Evolutionary conservation across 2,113 vertebrate species (phyloP).

Genomic region (Procavia capensis): DNA sequence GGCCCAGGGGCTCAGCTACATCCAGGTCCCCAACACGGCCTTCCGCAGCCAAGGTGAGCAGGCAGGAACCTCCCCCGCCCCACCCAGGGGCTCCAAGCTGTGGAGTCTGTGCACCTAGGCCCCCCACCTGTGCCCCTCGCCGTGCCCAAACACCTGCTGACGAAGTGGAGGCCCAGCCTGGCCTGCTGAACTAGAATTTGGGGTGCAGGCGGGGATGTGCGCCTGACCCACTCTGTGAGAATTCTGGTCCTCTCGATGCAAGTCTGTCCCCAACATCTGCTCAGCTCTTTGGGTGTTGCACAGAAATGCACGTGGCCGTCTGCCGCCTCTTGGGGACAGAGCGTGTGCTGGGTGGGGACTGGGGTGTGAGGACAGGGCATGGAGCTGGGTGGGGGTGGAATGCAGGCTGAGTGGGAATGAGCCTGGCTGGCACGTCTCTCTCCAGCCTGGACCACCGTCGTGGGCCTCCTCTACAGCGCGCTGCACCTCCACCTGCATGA

Average conservation of each 20-base stretch:
- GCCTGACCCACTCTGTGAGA: too few relatives aligned
- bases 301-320: background rate
- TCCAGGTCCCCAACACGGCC: conserved; percentile 94
- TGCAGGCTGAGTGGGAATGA: background rate
- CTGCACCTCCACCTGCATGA: conserved; percentile 92
- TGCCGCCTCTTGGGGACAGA: background rate
- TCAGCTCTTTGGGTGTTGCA: too few relatives aligned
- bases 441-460: conserved; percentile 94
- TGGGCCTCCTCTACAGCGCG: conserved; percentile 95
- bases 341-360: background rate
- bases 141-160: background rate
- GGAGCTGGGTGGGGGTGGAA: background rate
- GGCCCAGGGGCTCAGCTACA: conserved; percentile 91
- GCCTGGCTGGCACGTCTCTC: background rate
- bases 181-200: background rate
- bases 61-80: background rate
- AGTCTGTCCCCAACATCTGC: too few relatives aligned
- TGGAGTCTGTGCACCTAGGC: background rate
- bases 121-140: background rate
- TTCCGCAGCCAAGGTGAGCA: conserved; percentile 91
- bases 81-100: too few relatives aligned
- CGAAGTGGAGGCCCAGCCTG: background rate
- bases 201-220: background rate
- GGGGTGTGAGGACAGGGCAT: background rate
- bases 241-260: too few relatives aligned